phyloP scores from a whole-genome alignment of 2,797 vertebrate genomes.

The Phalanger gymnotis region DNA sequence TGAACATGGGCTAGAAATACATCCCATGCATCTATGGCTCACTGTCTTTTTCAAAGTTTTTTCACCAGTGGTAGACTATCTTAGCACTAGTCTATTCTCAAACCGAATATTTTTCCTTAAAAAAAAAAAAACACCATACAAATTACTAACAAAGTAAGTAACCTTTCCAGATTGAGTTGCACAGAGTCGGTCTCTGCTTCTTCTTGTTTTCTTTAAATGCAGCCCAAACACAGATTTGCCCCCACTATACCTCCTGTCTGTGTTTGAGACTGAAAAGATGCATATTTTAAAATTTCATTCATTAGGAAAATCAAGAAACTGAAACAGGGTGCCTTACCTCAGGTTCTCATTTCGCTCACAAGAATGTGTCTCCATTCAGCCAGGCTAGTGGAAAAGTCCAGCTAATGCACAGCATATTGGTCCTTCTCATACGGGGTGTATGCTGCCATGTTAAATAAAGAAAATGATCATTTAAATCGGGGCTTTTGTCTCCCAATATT shows the following conservation, averaged over 20 bases:
- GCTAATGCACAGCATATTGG: constrained; percentile 81
- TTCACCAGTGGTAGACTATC: constrained; percentile 75
- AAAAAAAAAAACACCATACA: constrained; percentile 60
- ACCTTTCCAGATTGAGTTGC: constrained; percentile 75
- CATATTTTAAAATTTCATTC: constrained; percentile 76
- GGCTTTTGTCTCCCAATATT: constrained; percentile 86
- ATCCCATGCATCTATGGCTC: constrained; percentile 78
- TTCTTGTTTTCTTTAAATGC: constrained; percentile 69
- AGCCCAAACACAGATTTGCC: constrained; percentile 68
- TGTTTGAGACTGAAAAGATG: constrained; percentile 67
- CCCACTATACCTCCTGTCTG: constrained; percentile 57
- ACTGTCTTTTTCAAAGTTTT: constrained; percentile 83
- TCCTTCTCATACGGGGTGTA: constrained; percentile 78
- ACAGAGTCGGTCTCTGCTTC: constrained; percentile 79
- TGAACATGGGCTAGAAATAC: constrained; percentile 80
- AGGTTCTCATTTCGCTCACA: constrained; percentile 79
- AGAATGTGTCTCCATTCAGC: constrained; percentile 81
- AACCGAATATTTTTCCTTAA: constrained; percentile 77
- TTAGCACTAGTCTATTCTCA: constrained; percentile 78
- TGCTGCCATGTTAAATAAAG: constrained; percentile 87
- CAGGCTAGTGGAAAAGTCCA: constrained; percentile 84
- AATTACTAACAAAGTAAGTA: constrained; percentile 72
- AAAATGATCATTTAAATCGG: constrained; percentile 84
- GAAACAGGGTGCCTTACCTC: constrained; percentile 85
- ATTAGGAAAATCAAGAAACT: constrained; percentile 73